Base-by-base conservation (phyloP, 2,888 invertebrate genomes). In the Invenusta paracnida region DNA sequence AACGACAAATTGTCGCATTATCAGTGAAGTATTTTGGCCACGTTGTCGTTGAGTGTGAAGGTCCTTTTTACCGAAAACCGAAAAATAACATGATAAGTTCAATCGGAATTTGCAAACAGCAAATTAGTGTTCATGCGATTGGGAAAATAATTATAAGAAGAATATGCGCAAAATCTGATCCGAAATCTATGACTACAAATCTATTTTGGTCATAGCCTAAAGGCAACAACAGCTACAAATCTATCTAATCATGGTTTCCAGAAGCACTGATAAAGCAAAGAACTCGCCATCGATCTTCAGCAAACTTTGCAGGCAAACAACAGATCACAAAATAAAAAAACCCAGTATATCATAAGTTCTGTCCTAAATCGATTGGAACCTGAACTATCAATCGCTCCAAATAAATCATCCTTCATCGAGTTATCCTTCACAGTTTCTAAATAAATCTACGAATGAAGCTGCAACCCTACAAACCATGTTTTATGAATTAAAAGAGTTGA, bases 141-240 rank as follows among this genome's bases (percentile, higher is more conserved):
- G 48, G 48, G 48, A 48, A 48, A 48, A 48, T 48, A 48, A 48
- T 48, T 5, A 48, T 17, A 73, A 73, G 73, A 73, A 73, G 73
- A 73, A 73, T 73, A 73, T 73, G 73, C 73, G 73, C 73, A 73
- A 73, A 73, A 73, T 73, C 73, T 73, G 73, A 73, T 23, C 73
- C 5, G 2, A 73, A 73, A 73, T n/a, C n/a, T n/a, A n/a, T n/a
- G n/a, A n/a, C n/a, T n/a, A n/a, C 2, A 23, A 73, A 73, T 13
- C 5, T 73, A 73, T 73, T 73, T 23, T 23, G 27, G 73, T 23
- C 17, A 73, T 73, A 73, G 73, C 23, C 11, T 5, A 73, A 73
- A 73, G 73, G 73, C 73, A 73, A 73, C 73, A 73, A 73, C 73
- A 73, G 73, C 73, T 73, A 73, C 73, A 73, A 73, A 73, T 73